Percentiles rank a stretch among this genome's conserved stretches.
These are phyloP conservation scores for Bicyclus anynana DNA, from an alignment of 1,140 invertebrate species.

Conservation along the genomic window DNA sequence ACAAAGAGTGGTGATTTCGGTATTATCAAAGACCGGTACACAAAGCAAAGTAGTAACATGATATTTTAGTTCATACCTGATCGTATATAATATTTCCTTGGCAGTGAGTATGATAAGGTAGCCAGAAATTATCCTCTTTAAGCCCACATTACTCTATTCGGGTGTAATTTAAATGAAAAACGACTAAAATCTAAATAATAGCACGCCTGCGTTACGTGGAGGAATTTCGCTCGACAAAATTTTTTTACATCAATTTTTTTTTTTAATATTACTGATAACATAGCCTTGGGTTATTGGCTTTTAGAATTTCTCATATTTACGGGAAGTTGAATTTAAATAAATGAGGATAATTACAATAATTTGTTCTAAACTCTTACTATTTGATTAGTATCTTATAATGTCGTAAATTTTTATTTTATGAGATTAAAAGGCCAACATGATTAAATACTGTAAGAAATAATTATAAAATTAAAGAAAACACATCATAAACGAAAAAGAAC, in stretches of 20 bases:
- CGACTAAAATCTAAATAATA: slow-evolving; percentile 29
- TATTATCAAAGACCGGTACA: slow-evolving; percentile 48
- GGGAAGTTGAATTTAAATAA: neutral
- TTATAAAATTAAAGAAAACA: too few species aligned
- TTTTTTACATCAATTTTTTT: slow-evolving; percentile 13
- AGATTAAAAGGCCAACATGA: too few species aligned
- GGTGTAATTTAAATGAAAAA: slow-evolving; percentile 16
- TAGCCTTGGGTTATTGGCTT: neutral
- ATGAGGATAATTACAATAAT: too few species aligned
- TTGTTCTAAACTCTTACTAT: too few species aligned
- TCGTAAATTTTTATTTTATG: too few species aligned
- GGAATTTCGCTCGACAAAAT: slow-evolving; percentile 50
- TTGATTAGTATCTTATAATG: too few species aligned
- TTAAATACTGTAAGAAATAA: too few species aligned
- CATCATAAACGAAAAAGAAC: too few species aligned
- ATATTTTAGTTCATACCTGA: slow-evolving; percentile 19
- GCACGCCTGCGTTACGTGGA: slow-evolving; percentile 61
- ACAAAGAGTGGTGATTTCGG: slow-evolving; percentile 12
- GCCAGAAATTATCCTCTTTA: slow-evolving; percentile 1
- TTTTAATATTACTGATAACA: neutral
- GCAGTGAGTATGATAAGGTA: neutral
- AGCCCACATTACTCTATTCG: slow-evolving; percentile 4
- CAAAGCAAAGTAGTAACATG: slow-evolving; percentile 1
- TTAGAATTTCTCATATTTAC: neutral
- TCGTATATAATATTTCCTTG: neutral